Conservation (phyloP, 37 sponge, comb jelly and placozoan genomes). For the Agelas oroides region DNA sequence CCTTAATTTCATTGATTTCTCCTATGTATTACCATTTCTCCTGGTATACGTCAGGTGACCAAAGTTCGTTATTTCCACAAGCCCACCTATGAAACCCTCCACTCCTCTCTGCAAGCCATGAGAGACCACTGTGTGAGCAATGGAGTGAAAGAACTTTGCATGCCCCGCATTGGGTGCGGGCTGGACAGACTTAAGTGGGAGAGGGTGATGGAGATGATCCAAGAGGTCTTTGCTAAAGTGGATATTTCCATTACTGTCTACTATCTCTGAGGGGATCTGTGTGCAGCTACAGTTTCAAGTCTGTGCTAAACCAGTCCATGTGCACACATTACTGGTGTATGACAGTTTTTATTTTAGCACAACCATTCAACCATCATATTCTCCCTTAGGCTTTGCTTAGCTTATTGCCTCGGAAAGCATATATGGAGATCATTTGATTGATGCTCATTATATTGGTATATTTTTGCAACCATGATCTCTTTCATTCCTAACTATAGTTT, state of each 20-base stretch:
- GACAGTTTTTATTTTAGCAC: too few relatives aligned
- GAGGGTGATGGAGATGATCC: conserved; percentile 45
- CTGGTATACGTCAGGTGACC: conserved; percentile 82
- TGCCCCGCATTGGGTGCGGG: conserved; percentile 93
- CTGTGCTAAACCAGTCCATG: neutral
- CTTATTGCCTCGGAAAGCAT: too few relatives aligned
- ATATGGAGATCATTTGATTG: too few relatives aligned
- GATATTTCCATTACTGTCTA: conserved; percentile 66
- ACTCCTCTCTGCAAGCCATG: conserved; percentile 62
- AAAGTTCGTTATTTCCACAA: conserved; percentile 82
- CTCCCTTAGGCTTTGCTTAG: too few relatives aligned
- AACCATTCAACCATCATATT: too few relatives aligned
- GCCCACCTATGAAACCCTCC: conserved; percentile 75
- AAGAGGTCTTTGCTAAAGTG: conserved; percentile 56
- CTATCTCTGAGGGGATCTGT: conserved; percentile 46
- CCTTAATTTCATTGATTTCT: too few relatives aligned
- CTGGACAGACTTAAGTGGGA: conserved; percentile 82
- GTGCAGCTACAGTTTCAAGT: too few relatives aligned
- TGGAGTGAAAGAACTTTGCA: conserved; percentile 68
- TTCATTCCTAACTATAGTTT: too few relatives aligned
- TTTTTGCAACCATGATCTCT: too few relatives aligned
- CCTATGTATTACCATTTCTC: too few relatives aligned
- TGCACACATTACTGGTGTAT: neutral
- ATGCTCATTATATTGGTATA: too few relatives aligned
- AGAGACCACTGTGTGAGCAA: conserved; percentile 54